Evolutionary conservation across 2,797 vertebrate genomes (phyloP).

Genomic region (Nannoperca australis): DNA sequence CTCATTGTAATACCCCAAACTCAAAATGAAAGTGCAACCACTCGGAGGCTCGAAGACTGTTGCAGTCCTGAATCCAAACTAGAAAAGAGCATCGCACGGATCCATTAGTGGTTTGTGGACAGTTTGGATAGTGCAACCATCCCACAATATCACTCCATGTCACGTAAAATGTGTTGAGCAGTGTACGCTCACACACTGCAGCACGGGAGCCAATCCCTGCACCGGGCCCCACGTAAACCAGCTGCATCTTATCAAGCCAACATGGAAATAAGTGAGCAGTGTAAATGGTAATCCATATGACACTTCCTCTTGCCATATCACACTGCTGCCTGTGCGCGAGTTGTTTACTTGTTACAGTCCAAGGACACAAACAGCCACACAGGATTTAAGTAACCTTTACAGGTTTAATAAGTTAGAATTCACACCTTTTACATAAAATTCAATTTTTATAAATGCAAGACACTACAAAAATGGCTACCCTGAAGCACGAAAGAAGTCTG

Average conservation of each 20-base stretch:
- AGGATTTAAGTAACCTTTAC: not conserved
- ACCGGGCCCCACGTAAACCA: not conserved
- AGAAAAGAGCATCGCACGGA: not conserved
- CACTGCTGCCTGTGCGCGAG: not conserved
- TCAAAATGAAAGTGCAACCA: not conserved
- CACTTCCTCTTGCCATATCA: constrained; percentile 56
- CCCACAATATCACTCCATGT: not conserved
- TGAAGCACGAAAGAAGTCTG: constrained; percentile 5
- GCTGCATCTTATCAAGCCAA: constrained; percentile 31
- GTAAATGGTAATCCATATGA: not conserved
- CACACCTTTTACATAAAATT: constrained; percentile 20
- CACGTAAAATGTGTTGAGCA: not conserved
- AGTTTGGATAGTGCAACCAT: not conserved
- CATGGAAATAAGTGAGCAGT: constrained; percentile 60
- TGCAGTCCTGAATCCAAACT: not conserved
- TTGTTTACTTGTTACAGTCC: not conserved
- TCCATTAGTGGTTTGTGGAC: not conserved
- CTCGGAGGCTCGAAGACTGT: not conserved
- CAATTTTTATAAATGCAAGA: constrained; percentile 11
- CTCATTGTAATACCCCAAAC: not conserved
- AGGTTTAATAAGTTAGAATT: constrained; percentile 57
- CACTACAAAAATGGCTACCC: constrained; percentile 17
- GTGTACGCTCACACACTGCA: not conserved
- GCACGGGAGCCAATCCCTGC: not conserved
- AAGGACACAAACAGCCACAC: constrained; percentile 4